Percentiles rank a stretch among this genome's conserved stretches.
These are phyloP conservation scores for Proctacanthus coquilletti DNA, from an alignment of 1,140 invertebrate species.

Conservation along the genomic window DNA sequence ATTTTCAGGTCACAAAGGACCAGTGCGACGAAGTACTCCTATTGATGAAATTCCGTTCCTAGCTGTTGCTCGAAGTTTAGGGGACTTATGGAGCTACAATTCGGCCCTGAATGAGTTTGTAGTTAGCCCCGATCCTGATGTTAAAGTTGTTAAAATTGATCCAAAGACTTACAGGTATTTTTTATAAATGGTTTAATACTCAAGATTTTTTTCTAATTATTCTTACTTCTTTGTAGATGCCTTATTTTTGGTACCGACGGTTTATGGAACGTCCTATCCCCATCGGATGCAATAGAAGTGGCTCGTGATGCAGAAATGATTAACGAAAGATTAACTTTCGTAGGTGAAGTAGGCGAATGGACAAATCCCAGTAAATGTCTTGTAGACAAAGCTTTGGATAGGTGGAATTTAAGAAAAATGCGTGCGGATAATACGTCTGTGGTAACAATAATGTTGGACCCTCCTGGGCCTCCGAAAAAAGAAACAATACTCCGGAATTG, in stretches of 20 bases:
- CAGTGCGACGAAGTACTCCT: constrained; percentile 62
- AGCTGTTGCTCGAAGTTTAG: constrained; percentile 85
- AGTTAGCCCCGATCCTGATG: constrained; percentile 94
- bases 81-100: constrained; percentile 96
- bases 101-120: constrained; percentile 76
- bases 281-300: constrained; percentile 67
- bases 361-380: constrained; percentile 82
- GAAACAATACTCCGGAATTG: neutral
- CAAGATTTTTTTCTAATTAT: neutral
- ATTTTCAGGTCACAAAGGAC: constrained; percentile 40
- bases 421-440: constrained; percentile 91
- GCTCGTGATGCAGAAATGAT: constrained; percentile 68
- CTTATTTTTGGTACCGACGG: constrained; percentile 93
- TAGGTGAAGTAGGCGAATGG: constrained; percentile 44
- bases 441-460: constrained; percentile 83
- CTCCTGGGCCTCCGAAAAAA: constrained; percentile 66
- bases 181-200: neutral
- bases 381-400: constrained; percentile 71
- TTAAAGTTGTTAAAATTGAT: constrained; percentile 73
- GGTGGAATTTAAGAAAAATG: constrained; percentile 62
- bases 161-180: constrained; percentile 43
- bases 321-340: constrained; percentile 46
- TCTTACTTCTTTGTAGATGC: constrained; percentile 48
- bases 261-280: constrained; percentile 86
- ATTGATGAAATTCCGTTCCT: constrained; percentile 95